Conservation (phyloP, 2,888 invertebrate genomes). For the Dioctria linearis region DNA sequence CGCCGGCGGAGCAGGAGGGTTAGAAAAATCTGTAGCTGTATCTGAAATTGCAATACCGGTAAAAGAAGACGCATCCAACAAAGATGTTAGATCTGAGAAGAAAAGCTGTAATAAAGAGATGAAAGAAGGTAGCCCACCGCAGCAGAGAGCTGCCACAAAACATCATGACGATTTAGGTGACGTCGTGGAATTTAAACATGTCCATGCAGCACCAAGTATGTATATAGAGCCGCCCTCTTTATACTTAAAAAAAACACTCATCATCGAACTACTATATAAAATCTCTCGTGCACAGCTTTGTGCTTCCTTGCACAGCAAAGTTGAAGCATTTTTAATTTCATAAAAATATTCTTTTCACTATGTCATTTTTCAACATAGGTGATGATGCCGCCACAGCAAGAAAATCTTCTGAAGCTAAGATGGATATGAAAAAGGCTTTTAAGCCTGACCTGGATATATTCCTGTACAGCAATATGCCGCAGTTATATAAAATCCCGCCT, state of each 20-base stretch:
- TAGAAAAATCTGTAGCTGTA: background rate
- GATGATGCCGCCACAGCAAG: background rate
- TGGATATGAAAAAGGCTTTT: conserved; percentile 22
- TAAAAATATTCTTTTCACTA: background rate
- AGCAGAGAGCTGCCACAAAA: background rate
- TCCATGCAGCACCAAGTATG: conserved; percentile 2
- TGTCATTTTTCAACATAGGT: background rate
- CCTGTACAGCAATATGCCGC: conserved; percentile 51
- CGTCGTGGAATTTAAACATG: conserved; percentile 9
- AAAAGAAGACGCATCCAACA: background rate
- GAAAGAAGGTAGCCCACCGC: background rate
- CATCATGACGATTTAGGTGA: background rate
- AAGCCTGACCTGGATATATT: conserved; percentile 54
- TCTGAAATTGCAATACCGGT: background rate
- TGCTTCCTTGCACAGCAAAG: background rate
- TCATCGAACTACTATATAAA: no score
- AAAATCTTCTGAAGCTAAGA: background rate
- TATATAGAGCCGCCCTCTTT: background rate
- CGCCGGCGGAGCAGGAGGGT: background rate
- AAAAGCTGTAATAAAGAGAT: background rate
- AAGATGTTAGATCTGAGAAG: conserved; percentile 1
- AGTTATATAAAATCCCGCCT: conserved; percentile 37
- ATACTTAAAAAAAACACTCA: background rate
- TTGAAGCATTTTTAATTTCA: conserved; percentile 7
- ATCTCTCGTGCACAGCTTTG: no score